phyloP scores from a whole-genome alignment of 1,140 invertebrate genomes.

The Drosophila santomea region DNA sequence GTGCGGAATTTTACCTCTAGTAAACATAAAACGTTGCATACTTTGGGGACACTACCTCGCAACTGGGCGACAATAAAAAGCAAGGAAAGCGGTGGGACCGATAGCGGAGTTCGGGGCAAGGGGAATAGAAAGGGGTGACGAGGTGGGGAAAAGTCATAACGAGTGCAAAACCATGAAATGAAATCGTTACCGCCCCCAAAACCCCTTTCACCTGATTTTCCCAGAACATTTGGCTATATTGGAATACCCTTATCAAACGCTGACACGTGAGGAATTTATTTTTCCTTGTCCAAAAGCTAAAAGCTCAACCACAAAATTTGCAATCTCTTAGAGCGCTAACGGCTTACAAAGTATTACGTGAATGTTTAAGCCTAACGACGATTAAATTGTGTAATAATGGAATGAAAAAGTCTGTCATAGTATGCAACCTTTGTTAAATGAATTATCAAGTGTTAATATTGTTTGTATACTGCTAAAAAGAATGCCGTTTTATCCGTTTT shows the following conservation, averaged over 20 bases:
- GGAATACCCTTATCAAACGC: slow-evolving; percentile 17
- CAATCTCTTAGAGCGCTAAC: too few relatives aligned
- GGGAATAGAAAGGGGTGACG: slow-evolving; percentile 27
- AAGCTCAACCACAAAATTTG: not conserved
- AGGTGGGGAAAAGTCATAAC: slow-evolving; percentile 75
- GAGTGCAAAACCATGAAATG: slow-evolving; percentile 83
- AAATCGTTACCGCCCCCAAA: slow-evolving; percentile 71
- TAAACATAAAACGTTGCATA: slow-evolving; percentile 80
- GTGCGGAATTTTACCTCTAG: slow-evolving; percentile 63
- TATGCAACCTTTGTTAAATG: too few relatives aligned
- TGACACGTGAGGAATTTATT: not conserved
- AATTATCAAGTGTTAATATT: too few relatives aligned
- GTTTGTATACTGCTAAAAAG: too few relatives aligned
- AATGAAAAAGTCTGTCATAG: too few relatives aligned
- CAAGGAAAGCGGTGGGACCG: slow-evolving; percentile 44
- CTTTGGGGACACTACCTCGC: slow-evolving; percentile 67
- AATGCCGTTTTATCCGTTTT: not conserved
- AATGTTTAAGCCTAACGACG: too few relatives aligned
- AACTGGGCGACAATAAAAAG: slow-evolving; percentile 80
- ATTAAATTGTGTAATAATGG: too few relatives aligned
- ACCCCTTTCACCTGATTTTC: slow-evolving; percentile 10
- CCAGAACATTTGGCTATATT: not conserved
- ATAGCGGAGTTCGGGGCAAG: not conserved
- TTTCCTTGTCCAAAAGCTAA: not conserved
- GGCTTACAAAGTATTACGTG: too few relatives aligned